Evolutionary conservation across 2,888 invertebrate species (phyloP).

Genomic region (Pterostichus niger): DNA sequence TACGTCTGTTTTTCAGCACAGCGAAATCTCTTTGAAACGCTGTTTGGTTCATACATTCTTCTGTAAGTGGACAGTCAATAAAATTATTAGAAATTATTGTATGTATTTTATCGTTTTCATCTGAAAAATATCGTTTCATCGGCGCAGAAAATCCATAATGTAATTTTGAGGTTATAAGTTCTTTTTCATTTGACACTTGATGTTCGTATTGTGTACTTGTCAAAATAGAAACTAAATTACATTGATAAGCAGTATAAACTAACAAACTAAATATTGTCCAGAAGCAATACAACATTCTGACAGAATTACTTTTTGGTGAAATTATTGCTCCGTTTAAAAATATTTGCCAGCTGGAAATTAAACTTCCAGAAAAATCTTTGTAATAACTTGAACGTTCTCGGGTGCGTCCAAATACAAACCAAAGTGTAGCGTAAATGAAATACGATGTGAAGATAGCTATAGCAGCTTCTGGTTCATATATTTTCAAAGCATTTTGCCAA

Average conservation of each 20-base stretch:
- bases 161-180: background rate
- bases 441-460: background rate
- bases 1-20: background rate
- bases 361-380: conserved; percentile 12
- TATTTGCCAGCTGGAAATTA: conserved; percentile 21
- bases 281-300: conserved; percentile 19
- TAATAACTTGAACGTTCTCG: background rate
- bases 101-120: background rate
- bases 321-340: conserved; percentile 1
- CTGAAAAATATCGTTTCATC: background rate
- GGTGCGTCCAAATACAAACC: background rate
- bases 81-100: background rate
- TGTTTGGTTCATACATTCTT: background rate
- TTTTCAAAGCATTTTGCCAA: conserved; percentile 7
- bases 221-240: conserved; percentile 13
- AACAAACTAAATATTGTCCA: conserved; percentile 26
- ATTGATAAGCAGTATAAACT: background rate
- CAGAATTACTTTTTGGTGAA: conserved; percentile 13
- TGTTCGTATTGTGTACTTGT: background rate
- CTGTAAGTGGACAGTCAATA: background rate
- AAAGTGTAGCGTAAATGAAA: background rate
- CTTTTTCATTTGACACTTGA: conserved; percentile 14
- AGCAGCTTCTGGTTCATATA: background rate
- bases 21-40: background rate
- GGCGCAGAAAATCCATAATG: background rate